Evolutionary conservation across 2,888 invertebrate species (phyloP).

Genomic region (Acanthosoma haemorrhoidale): DNA sequence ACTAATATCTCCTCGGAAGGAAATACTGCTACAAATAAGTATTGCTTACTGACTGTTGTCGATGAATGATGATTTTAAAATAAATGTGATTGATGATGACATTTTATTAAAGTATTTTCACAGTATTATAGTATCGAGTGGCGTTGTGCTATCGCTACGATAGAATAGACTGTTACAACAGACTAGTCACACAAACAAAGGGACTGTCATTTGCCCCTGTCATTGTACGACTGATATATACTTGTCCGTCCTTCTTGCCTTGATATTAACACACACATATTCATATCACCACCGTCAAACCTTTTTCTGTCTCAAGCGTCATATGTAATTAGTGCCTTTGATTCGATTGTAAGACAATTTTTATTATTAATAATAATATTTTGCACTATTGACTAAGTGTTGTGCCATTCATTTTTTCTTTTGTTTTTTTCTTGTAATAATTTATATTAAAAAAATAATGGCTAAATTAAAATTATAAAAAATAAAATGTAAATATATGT

Average conservation of each 20-base stretch:
- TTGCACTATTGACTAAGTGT: slow-evolving; percentile 15
- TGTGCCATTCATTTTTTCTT: slow-evolving; percentile 17
- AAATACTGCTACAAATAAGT: too few species aligned
- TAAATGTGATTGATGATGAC: too few species aligned
- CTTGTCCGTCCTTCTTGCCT: slow-evolving; percentile 21
- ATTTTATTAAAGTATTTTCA: not conserved
- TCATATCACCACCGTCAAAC: not conserved
- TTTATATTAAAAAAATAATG: not conserved
- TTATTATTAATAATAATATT: not conserved
- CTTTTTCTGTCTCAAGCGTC: not conserved
- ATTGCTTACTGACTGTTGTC: too few species aligned
- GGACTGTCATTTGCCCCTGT: not conserved
- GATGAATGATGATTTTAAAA: too few species aligned
- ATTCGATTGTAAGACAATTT: not conserved
- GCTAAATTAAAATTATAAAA: not conserved
- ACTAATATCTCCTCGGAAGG: too few species aligned
- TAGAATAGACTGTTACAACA: not conserved
- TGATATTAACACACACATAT: not conserved
- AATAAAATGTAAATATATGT: not conserved
- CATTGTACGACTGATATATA: slow-evolving; percentile 2
- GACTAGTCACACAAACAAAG: not conserved
- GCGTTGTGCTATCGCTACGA: not conserved
- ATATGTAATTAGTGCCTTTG: slow-evolving; percentile 5
- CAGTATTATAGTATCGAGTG: not conserved
- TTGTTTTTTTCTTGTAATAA: slow-evolving; percentile 6